Conservation (phyloP, 1,140 invertebrate species). For the Hetaerina americana region DNA sequence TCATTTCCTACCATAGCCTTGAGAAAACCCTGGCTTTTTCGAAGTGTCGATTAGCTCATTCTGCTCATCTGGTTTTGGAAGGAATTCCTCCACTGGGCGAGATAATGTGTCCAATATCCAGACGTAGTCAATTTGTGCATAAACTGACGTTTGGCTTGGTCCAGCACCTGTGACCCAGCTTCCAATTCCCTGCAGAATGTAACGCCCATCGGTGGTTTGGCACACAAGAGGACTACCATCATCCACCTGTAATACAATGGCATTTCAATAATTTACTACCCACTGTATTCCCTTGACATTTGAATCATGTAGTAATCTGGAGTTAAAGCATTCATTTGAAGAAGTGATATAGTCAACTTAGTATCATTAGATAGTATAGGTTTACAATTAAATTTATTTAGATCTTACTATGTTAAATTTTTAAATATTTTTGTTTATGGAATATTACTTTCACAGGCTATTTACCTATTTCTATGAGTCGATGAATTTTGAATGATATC, state of each 20-base stretch:
- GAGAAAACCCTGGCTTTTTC: constrained; percentile 14
- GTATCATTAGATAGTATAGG: no score
- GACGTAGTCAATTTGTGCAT: constrained; percentile 8
- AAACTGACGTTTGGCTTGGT: constrained; percentile 3
- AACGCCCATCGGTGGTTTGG: constrained; percentile 47
- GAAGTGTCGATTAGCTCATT: constrained; percentile 7
- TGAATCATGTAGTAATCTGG: no score
- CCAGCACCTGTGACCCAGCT: constrained; percentile 51
- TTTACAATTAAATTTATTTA: background rate
- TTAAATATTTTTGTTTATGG: background rate
- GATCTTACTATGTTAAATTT: background rate
- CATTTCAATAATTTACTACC: no score
- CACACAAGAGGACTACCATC: constrained; percentile 65
- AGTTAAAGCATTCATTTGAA: no score
- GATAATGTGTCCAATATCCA: constrained; percentile 9
- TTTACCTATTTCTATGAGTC: background rate
- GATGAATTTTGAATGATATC: background rate
- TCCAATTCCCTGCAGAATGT: constrained; percentile 57
- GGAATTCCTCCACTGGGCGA: constrained; percentile 1
- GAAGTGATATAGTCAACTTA: no score
- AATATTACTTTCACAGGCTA: background rate
- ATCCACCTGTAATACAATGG: constrained; percentile 45
- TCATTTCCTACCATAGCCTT: constrained; percentile 14
- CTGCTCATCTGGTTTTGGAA: background rate
- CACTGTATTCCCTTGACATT: no score